Evolutionary conservation across 1,140 invertebrate species (phyloP), one percentile per base, ranked within the genome.

Genomic region (Agraylea sexmaculata): DNA sequence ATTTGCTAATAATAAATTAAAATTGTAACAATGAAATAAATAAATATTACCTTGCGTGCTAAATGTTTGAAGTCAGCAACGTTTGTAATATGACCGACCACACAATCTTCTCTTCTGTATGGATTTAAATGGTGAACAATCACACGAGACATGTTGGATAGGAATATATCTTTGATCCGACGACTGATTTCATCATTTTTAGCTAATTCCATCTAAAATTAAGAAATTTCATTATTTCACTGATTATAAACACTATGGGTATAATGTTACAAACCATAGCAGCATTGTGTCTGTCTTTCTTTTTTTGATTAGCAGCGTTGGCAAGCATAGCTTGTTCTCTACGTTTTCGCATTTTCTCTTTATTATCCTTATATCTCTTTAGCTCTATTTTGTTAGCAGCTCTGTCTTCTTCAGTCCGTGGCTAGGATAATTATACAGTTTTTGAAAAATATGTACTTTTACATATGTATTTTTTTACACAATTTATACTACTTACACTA

Each of bases 11-110:
- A 10, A 31, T 12, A 33, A n/a, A n/a, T n/a, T n/a, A n/a, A n/a
- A n/a, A n/a, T n/a, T n/a, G n/a, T n/a, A n/a, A 30, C n/a, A n/a
- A n/a, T n/a, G n/a, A n/a, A n/a, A 31, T 22, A 42, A 37, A 33
- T 28, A 10, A 34, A 11, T 28, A 53, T 65, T 65, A 95, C 91
- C 76, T 95, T 94, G 64, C 89, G 77, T 1, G 92, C 91, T 16
- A 98, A 68, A 66, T 93, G 87, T 60, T 95, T 95, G 61, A 95
- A 97, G 61, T 97, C 91, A 32, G 92, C 87, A 0, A 82, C 92
- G 55, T 74, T 83, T 0, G 76, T 80, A 47, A 98, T 96, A 47
- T 81, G 66, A 1, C 87, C 92, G 43, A 78, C 64, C 50, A 79
- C 79, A 54, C 91, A 94, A 53, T 87, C 83, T 3, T 75, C 69